Evolutionary conservation across 2,888 invertebrate species (phyloP).

Genomic region (Callosobruchus maculatus): DNA sequence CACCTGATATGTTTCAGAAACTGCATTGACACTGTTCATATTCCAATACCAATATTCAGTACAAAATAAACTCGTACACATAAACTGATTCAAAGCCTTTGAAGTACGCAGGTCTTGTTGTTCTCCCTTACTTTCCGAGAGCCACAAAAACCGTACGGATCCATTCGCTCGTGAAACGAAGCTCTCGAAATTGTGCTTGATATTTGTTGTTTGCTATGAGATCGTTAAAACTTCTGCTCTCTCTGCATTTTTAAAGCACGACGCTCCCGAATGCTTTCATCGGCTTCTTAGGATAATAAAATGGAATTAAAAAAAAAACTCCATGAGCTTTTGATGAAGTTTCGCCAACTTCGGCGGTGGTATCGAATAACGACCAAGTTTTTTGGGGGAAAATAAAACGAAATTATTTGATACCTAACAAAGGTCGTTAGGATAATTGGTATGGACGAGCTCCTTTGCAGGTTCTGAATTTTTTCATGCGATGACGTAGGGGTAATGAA

Average conservation of each 20-base stretch:
- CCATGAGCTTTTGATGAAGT: background rate
- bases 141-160: background rate
- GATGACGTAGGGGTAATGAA: too few species aligned
- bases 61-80: too few species aligned
- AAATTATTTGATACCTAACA: background rate
- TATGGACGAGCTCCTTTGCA: background rate
- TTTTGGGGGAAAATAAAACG: background rate
- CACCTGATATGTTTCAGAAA: too few species aligned
- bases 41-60: too few species aligned
- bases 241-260: background rate
- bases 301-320: background rate
- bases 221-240: background rate
- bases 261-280: background rate
- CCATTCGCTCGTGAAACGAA: background rate
- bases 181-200: background rate
- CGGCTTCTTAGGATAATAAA: background rate
- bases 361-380: background rate
- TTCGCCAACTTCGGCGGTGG: background rate
- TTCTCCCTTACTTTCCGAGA: background rate
- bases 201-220: background rate
- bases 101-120: background rate
- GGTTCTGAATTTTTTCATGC: background rate
- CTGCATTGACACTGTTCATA: too few species aligned
- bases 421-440: background rate
- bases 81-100: too few species aligned